Percentiles rank a stretch among this genome's conserved stretches.
These are phyloP conservation scores for Alcis repandata DNA, from an alignment of 2,888 invertebrate species.

Conservation along the genomic window DNA sequence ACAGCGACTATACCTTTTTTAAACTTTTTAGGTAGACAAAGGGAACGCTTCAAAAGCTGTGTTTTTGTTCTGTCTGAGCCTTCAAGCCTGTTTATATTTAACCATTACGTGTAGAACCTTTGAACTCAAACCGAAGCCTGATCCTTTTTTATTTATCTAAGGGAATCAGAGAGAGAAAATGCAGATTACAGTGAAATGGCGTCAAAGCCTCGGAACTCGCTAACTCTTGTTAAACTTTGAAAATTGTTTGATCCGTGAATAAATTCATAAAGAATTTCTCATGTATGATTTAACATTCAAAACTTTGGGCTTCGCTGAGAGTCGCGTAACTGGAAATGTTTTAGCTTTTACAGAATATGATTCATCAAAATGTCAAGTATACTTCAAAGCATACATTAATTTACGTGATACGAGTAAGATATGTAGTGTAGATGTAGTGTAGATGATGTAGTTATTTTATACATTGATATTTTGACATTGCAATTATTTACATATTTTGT, in stretches of 20 bases:
- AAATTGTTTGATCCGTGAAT: constrained; percentile 20
- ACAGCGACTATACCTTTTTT: not conserved
- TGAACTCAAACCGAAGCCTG: not conserved
- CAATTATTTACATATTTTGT: no score
- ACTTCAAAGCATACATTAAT: no score
- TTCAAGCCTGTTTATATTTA: not conserved
- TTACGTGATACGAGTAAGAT: no score
- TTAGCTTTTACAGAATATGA: not conserved
- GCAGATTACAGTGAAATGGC: constrained; percentile 14
- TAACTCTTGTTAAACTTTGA: constrained; percentile 17
- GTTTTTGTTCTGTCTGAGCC: constrained; percentile 2
- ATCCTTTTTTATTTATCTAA: constrained; percentile 19
- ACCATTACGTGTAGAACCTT: constrained; percentile 1
- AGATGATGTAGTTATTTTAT: no score
- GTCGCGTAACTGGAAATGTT: not conserved
- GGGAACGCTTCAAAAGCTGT: constrained; percentile 13
- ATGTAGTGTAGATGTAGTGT: no score
- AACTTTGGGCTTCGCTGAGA: not conserved
- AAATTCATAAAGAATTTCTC: constrained; percentile 9
- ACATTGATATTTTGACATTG: no score
- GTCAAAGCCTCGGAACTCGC: constrained; percentile 18
- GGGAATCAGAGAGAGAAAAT: constrained; percentile 7
- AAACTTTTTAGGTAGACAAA: not conserved
- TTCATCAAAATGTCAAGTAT: not conserved
- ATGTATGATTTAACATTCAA: not conserved